phyloP scores from a whole-genome alignment of 2,113 vertebrate genomes.

The Himantopus leucocephalus region DNA sequence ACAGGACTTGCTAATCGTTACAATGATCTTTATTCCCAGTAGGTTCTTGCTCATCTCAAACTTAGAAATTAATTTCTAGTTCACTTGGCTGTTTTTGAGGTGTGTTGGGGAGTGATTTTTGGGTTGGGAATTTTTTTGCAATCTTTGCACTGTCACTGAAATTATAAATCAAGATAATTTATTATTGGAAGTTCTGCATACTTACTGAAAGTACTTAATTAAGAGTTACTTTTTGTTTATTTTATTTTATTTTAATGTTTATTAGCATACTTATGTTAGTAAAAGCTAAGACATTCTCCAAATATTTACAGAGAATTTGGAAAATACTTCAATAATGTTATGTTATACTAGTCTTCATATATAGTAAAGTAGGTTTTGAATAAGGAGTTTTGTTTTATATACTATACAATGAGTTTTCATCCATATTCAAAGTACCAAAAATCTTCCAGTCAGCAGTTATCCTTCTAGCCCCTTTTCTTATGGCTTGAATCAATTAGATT shows the following conservation, averaged over 20 bases:
- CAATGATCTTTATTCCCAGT: not conserved
- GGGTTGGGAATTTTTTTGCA: not conserved
- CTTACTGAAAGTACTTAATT: not conserved
- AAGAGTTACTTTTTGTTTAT: not conserved
- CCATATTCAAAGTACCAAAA: not conserved
- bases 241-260: not conserved
- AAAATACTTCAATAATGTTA: not conserved
- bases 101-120: not conserved
- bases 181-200: not conserved
- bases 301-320: not conserved
- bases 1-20: not conserved
- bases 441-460: not conserved
- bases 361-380: not conserved
- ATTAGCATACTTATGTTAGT: not conserved
- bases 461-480: not conserved
- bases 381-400: not conserved
- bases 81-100: not conserved
- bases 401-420: not conserved
- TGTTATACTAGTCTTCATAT: not conserved
- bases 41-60: not conserved
- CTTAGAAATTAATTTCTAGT: not conserved
- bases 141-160: not conserved
- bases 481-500: not conserved
- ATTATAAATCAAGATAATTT: not conserved
- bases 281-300: not conserved